Evolutionary conservation across 2,797 vertebrate genomes (phyloP), one percentile per base, ranked within the genome.

Genomic region (Epinephelus malabaricus): DNA sequence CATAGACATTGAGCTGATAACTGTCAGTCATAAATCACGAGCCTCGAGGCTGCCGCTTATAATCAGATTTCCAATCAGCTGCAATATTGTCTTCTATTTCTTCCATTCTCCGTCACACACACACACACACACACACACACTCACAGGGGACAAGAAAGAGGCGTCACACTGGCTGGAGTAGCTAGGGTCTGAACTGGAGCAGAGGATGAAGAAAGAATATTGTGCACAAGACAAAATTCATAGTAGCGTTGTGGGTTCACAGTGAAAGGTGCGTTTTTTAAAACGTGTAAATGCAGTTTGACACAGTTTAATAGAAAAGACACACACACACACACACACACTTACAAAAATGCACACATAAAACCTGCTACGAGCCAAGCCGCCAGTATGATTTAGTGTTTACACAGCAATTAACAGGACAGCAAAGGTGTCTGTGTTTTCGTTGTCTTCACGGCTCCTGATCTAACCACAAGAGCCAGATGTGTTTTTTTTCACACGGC

Each of bases 11-110:
- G 63, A 63, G 68, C 68, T 82, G 73, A 88, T 82, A 88, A 82
- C 83, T 84, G 83, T 89, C 86, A 81, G 23, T 82, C 81, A 88
- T 86, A 89, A 82, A 91, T 89, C 81, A 85, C 8, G 0, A 47
- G 61, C 68, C 69, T 77, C 2, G 10, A 76, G 79, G 47, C 63
- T 43, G 68, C 18, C 1, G 63, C 60, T 77, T 78, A 62, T 82
- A 88, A 89, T 88, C 84, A 84, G 40, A 87, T 83, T 86, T 59
- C 46, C 84, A 81, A 84, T 85, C 75, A 85, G 78, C n/a, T 75
- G 67, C 81, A 89, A 83, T 80, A 87, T 81, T 74, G 58, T 76
- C 47, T 65, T 80, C 47, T 81, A 63, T 83, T 69, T 64, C 73
- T 30, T 79, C 46, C 56, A 60, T 27, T 75, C 30, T 27, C 17